Evolutionary conservation across 2,113 vertebrate species (phyloP).

Genomic region (Cyanistes caeruleus): DNA sequence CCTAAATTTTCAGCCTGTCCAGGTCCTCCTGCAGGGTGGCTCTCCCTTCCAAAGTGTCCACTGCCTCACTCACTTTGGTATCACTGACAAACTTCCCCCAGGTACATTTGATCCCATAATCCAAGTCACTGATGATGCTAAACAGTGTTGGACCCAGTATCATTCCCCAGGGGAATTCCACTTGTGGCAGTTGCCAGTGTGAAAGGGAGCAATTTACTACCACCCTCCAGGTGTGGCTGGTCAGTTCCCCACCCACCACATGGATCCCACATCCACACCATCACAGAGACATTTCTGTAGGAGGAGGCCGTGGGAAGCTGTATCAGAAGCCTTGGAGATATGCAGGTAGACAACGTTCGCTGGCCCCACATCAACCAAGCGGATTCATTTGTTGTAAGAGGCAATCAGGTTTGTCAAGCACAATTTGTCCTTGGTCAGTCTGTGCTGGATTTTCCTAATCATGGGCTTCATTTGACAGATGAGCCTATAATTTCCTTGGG

Average conservation of each 20-base stretch:
- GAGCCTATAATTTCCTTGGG: background rate
- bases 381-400: background rate
- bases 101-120: background rate
- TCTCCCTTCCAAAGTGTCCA: background rate
- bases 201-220: background rate
- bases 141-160: background rate
- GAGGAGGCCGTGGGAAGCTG: background rate
- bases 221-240: background rate
- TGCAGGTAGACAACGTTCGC: rapidly evolving
- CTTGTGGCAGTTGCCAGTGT: too few relatives aligned
- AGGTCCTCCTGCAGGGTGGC: background rate
- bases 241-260: background rate
- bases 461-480: background rate
- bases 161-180: background rate
- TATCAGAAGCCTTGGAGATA: background rate
- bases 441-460: background rate
- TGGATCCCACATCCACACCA: background rate
- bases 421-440: background rate
- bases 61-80: background rate
- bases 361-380: background rate
- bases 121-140: background rate
- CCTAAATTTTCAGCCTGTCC: background rate
- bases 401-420: background rate
- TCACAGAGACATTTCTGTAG: background rate
- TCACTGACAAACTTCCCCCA: background rate